These are phyloP conservation scores for Xanthorhoe designata DNA, from an alignment of 2,888 invertebrate species.

Conservation along the genomic window DNA sequence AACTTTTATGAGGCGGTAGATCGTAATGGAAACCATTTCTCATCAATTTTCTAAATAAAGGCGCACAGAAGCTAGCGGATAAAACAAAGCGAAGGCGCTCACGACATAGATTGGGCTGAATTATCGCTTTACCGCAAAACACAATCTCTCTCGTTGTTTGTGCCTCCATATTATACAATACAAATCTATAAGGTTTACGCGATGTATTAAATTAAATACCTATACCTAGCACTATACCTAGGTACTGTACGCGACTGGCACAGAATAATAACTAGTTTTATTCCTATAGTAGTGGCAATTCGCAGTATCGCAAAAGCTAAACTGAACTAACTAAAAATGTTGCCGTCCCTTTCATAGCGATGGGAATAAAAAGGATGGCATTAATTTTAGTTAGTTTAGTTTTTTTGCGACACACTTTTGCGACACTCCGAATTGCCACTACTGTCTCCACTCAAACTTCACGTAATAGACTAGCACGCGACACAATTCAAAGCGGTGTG, in stretches of 20 bases:
- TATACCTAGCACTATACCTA: background rate
- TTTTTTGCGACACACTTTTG: too few species aligned
- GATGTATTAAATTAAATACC: conserved; percentile 17
- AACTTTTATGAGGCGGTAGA: conserved; percentile 71
- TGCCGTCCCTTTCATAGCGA: too few species aligned
- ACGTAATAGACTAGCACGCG: too few species aligned
- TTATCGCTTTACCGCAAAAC: conserved; percentile 86
- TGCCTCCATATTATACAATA: conserved; percentile 33
- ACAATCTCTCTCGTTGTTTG: conserved; percentile 69
- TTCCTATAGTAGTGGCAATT: too few species aligned
- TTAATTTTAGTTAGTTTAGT: too few species aligned
- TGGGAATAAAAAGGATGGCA: too few species aligned
- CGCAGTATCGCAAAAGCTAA: too few species aligned
- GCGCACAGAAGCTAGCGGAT: conserved; percentile 84
- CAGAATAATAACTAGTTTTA: background rate
- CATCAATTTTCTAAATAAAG: conserved; percentile 86
- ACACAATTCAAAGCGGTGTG: too few species aligned
- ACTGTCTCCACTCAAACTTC: background rate
- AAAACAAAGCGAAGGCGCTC: conserved; percentile 83
- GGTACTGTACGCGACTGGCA: background rate
- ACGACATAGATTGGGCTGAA: conserved; percentile 85
- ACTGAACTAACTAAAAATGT: too few species aligned
- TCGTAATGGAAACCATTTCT: conserved; percentile 85
- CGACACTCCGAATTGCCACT: too few species aligned
- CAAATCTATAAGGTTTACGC: conserved; percentile 4